Percentiles rank a stretch among this genome's conserved stretches.
Conservation (phyloP, 2,888 invertebrate species). For the Torymus texanus region DNA sequence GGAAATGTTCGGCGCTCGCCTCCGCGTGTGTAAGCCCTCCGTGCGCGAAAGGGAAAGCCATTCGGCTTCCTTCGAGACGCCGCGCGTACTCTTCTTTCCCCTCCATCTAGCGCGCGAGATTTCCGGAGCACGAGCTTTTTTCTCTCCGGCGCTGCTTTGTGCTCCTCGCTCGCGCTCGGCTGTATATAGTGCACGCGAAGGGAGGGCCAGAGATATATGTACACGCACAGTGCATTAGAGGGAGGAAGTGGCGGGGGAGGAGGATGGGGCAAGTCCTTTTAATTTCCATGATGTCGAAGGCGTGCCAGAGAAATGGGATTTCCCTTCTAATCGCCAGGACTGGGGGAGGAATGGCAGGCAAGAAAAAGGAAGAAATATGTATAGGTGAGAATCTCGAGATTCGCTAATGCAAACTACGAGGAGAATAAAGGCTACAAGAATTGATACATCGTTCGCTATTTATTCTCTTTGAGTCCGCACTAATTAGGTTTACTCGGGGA, state of each 20-base stretch:
- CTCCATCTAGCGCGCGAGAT: not conserved
- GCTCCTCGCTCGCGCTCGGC: slow-evolving; percentile 4
- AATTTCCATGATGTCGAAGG: slow-evolving; percentile 47
- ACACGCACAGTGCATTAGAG: slow-evolving; percentile 27
- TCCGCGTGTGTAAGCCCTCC: not conserved
- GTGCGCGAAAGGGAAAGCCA: slow-evolving; percentile 27
- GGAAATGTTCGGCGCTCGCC: slow-evolving; percentile 57
- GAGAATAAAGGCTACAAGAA: slow-evolving; percentile 41
- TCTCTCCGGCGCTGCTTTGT: slow-evolving; percentile 9
- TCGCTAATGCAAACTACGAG: slow-evolving; percentile 15
- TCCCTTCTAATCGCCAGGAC: not conserved
- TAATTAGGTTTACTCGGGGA: too few relatives aligned
- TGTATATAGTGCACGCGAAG: not conserved
- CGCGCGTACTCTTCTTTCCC: not conserved
- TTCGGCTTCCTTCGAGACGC: slow-evolving; percentile 14
- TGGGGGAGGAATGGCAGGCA: not conserved
- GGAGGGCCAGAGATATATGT: not conserved
- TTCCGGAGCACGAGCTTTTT: not conserved
- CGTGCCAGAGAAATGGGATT: slow-evolving; percentile 47
- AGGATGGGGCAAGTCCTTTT: slow-evolving; percentile 23
- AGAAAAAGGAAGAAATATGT: slow-evolving; percentile 15
- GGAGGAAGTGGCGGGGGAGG: not conserved
- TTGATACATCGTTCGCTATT: too few relatives aligned
- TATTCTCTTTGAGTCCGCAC: too few relatives aligned
- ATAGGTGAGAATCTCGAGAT: slow-evolving; percentile 48